Evolutionary conservation across 2,797 vertebrate species (phyloP), one percentile per base, ranked within the genome.

Genomic region (Oryzias sinensis): DNA sequence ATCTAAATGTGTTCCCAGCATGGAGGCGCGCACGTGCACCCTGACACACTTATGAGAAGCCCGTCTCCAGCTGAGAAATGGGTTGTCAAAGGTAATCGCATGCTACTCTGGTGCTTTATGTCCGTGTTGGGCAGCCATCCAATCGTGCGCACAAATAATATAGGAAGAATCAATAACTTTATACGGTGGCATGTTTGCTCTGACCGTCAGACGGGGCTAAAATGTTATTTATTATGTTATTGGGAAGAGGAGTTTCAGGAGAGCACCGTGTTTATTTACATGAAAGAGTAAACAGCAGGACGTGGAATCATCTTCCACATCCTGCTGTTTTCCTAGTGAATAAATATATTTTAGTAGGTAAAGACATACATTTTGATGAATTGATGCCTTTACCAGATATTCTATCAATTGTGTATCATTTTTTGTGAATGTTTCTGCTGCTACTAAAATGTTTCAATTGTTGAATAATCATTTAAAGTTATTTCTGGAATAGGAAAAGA

Each of bases 1-100:
- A 69, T 74, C 62, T 70, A 79, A 86, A 79, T 81, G 65, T 64
- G 71, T 64, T 61, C 58, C 56, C 53, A 65, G 48, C 59, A 56
- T 54, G 56, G 47, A 68, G 20, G 62, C 53, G 17, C 14, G 58
- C 44, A 55, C 24, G 56, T 43, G 56, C 18, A 63, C 43, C 62
- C 54, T 65, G 20, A 53, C 2, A 47, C 41, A 65, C 6, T 16
- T 53, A 61, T 41, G 68, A 49, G 64, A 37, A 55, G 52, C 53
- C 40, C 41, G 57, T 67, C 71, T 71, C 53, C 42, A 29, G 66
- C 59, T 72, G 62, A 72, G 80, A 80, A 77, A 76, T 72, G 62
- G 59, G 57, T 58, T 82, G 74, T 80, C 79, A 81, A 53, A 49
- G 62, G 47, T 53, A 48, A 54, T 62, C 67, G 55, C 59, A 65